These are phyloP conservation scores for Cyanoliseus patagonus DNA, from an alignment of 2,113 vertebrate species.

Conservation along the genomic window DNA sequence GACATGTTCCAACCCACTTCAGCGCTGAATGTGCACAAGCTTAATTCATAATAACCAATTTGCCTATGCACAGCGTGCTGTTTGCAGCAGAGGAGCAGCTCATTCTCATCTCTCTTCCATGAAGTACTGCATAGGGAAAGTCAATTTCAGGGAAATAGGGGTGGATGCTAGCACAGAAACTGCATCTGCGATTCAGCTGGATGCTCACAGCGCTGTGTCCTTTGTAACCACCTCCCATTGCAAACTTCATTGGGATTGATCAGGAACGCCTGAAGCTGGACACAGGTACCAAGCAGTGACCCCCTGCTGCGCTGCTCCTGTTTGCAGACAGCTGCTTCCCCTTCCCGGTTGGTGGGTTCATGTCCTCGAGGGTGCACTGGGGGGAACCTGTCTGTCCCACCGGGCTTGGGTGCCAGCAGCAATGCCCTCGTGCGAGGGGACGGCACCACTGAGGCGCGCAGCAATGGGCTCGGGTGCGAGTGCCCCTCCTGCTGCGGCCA, in stretches of 20 bases:
- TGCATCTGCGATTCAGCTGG: neutral
- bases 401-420: neutral
- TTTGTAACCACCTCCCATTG: neutral
- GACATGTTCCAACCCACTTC: neutral
- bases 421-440: neutral
- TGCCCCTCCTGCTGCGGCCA: no score
- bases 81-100: neutral
- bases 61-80: neutral
- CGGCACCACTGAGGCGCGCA: accelerated
- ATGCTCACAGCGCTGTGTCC: neutral
- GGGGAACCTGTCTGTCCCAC: neutral
- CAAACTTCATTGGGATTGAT: neutral
- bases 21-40: neutral
- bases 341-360: neutral
- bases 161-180: neutral
- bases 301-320: neutral
- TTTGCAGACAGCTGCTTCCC: neutral
- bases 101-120: neutral
- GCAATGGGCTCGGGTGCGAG: neutral
- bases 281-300: neutral
- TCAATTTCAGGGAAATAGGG: neutral
- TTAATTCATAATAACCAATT: neutral
- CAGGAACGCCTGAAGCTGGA: neutral
- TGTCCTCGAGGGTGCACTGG: neutral
- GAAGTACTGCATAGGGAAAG: neutral